These are phyloP conservation scores for Campoplex capitator DNA, from an alignment of 2,888 invertebrate genomes.

Conservation along the genomic window DNA sequence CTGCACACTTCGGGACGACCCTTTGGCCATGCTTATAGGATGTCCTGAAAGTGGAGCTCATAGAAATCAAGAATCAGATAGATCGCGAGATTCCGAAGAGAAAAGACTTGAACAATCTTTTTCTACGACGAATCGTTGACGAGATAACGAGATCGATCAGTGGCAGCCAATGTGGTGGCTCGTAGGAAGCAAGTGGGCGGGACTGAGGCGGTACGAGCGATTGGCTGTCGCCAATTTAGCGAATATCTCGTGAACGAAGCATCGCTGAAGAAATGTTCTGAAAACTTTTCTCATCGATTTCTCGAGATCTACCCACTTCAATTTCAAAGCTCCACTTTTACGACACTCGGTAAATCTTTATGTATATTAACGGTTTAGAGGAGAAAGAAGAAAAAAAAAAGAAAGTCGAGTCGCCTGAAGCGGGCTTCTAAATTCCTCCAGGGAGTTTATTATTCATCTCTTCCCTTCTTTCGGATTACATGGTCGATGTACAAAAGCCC, in stretches of 20 bases:
- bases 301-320: not conserved
- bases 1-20: not conserved
- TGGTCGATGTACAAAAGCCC: slow-evolving; percentile 16
- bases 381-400: not conserved
- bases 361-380: not conserved
- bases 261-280: not conserved
- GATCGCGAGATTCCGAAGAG: not conserved
- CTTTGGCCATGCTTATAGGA: not conserved
- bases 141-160: not conserved
- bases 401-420: too few species aligned
- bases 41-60: not conserved
- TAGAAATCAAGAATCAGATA: not conserved
- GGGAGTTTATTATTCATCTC: slow-evolving; percentile 30
- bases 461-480: slow-evolving; percentile 30
- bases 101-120: not conserved
- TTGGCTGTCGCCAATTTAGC: not conserved
- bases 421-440: slow-evolving; percentile 23
- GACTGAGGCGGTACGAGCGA: not conserved
- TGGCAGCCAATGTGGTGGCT: not conserved
- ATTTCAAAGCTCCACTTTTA: not conserved
- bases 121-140: not conserved
- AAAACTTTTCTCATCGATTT: not conserved
- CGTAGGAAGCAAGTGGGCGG: not conserved
- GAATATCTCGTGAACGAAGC: not conserved
- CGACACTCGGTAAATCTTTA: not conserved